phyloP scores from a whole-genome alignment of 2,113 vertebrate genomes.

The Cinclus cinclus region DNA sequence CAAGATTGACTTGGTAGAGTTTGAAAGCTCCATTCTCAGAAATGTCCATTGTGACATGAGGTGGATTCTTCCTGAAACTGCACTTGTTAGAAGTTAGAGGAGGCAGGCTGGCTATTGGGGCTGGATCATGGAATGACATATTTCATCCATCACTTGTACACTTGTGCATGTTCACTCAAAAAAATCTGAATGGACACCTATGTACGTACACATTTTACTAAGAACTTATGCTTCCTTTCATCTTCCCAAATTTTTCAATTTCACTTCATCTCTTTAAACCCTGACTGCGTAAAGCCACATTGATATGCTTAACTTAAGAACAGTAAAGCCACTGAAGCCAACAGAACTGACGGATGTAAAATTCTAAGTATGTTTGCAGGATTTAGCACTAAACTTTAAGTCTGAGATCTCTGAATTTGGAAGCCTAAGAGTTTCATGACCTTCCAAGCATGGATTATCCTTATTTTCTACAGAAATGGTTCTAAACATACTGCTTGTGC shows the following conservation, averaged over 20 bases:
- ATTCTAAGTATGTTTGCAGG: neutral
- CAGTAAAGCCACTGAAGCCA: neutral
- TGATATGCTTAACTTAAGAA: neutral
- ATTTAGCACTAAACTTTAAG: neutral
- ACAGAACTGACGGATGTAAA: neutral
- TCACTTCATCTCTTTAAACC: neutral
- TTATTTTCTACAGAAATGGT: slow-evolving; percentile 3
- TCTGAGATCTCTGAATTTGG: slow-evolving; percentile 18
- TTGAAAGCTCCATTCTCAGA: neutral
- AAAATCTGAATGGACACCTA: neutral
- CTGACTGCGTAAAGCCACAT: neutral
- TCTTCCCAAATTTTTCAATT: neutral
- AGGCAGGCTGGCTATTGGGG: neutral
- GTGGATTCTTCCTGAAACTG: neutral
- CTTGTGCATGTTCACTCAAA: neutral
- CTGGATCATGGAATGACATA: neutral
- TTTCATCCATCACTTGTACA: neutral
- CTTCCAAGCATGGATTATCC: slow-evolving; percentile 11
- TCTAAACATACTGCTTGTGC: neutral
- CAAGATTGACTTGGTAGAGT: neutral
- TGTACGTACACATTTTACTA: neutral
- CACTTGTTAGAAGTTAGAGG: neutral
- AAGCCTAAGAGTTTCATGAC: slow-evolving; percentile 1
- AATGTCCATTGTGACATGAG: neutral
- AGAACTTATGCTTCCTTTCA: neutral